Conservation (phyloP, 2,113 vertebrate species). For the Bambusicola thoracicus region DNA sequence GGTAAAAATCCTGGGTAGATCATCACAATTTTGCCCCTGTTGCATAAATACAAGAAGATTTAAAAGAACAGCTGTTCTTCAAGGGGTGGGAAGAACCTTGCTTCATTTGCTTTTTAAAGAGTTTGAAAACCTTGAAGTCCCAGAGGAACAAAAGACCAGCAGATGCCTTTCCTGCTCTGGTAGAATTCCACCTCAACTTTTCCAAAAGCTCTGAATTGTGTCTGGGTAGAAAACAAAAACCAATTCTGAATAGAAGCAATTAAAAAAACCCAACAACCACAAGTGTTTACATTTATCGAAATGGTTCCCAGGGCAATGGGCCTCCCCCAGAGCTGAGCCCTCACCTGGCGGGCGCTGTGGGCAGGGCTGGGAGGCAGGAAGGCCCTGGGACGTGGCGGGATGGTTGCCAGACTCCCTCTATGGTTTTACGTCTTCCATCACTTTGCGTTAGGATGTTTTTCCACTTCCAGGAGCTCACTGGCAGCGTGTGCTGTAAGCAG, state of each 20-base stretch:
- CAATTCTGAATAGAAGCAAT: neutral
- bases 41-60: neutral
- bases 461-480: neutral
- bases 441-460: neutral
- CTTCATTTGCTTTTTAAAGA: neutral
- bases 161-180: neutral
- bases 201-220: neutral
- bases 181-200: neutral
- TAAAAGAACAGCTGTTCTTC: neutral
- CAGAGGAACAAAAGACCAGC: neutral
- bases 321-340: neutral
- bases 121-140: neutral
- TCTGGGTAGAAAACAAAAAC: neutral
- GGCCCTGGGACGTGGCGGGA: accelerated
- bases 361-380: neutral
- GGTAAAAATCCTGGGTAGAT: neutral
- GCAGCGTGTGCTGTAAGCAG: accelerated
- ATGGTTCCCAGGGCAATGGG: neutral
- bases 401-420: neutral
- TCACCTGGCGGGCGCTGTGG: neutral
- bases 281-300: neutral
- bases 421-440: neutral
- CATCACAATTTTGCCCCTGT: neutral
- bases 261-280: neutral
- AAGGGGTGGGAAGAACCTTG: neutral